Percentiles rank a stretch among this genome's conserved stretches.
Conservation (phyloP, 2,113 vertebrate species). For the Chloroceryle aenea region DNA sequence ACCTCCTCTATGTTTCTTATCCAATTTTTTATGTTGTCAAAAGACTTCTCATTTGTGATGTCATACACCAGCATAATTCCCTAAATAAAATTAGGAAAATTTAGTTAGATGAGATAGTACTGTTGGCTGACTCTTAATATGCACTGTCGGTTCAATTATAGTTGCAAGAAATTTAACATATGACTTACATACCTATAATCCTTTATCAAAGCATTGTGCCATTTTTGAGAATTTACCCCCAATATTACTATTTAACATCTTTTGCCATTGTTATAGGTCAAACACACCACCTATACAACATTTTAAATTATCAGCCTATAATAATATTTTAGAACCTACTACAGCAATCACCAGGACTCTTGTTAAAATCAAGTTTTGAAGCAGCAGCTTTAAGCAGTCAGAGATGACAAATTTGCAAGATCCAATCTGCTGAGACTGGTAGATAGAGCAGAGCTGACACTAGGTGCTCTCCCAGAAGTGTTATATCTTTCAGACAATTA, state of each 20-base stretch:
- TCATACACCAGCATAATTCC: constrained; percentile 99
- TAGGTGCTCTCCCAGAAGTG: not conserved
- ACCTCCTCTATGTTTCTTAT: constrained; percentile 99
- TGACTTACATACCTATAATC: not conserved
- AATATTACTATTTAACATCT: not conserved
- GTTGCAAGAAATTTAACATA: not conserved
- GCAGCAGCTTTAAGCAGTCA: not conserved
- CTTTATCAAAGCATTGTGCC: not conserved
- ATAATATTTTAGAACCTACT: not conserved
- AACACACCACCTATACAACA: not conserved
- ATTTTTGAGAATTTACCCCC: not conserved
- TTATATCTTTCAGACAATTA: not conserved
- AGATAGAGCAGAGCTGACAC: not conserved
- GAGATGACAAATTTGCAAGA: not conserved
- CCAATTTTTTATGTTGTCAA: constrained; percentile 99
- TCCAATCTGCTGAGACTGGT: not conserved
- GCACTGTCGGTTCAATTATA: not conserved
- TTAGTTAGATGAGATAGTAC: not conserved
- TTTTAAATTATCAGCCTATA: not conserved
- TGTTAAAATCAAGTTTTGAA: not conserved
- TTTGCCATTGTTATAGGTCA: not conserved
- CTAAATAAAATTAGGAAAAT: constrained; percentile 69
- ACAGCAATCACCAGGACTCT: not conserved
- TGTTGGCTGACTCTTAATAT: not conserved
- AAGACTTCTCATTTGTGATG: constrained; percentile 97